These are phyloP conservation scores for Radopholus similis DNA, from an alignment of 1,140 invertebrate species.

Conservation along the genomic window DNA sequence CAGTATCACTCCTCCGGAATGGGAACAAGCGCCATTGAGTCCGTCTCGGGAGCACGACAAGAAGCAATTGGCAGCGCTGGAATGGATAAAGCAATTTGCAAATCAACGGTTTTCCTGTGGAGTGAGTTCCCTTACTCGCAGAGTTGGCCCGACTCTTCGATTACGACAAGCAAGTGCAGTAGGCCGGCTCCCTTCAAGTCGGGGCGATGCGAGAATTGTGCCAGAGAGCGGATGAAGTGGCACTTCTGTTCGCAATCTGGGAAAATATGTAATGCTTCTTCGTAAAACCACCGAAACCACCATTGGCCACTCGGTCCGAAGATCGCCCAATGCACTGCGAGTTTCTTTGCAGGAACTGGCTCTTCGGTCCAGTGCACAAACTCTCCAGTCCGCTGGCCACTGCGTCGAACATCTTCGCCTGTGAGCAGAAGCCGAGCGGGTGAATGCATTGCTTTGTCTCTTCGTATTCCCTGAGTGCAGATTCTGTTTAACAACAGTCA, in stretches of 20 bases:
- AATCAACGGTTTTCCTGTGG: not conserved
- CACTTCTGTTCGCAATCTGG: slow-evolving; percentile 12
- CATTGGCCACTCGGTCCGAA: not conserved
- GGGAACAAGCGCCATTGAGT: not conserved
- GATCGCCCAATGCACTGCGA: not conserved
- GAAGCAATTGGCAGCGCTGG: slow-evolving; percentile 4
- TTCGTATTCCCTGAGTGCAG: slow-evolving; percentile 2
- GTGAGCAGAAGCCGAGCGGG: not conserved
- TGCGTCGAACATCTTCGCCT: slow-evolving; percentile 2
- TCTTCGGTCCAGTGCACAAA: slow-evolving; percentile 1
- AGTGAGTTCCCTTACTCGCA: not conserved
- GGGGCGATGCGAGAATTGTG: slow-evolving; percentile 6
- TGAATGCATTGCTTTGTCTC: slow-evolving; percentile 4
- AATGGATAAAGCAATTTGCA: not conserved
- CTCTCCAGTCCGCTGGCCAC: not conserved
- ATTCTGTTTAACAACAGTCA: not conserved
- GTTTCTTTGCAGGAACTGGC: slow-evolving; percentile 2
- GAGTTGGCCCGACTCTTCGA: not conserved
- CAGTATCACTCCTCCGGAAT: slow-evolving; percentile 8
- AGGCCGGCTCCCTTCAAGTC: not conserved
- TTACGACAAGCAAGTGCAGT: slow-evolving; percentile 1
- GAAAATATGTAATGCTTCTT: not conserved
- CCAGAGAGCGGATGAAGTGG: not conserved
- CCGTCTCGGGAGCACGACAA: slow-evolving; percentile 7
- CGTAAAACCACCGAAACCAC: not conserved